Evolutionary conservation across 64 coral and sea anemone species (phyloP), one percentile per base, ranked within the genome.

Genomic region (Anthopleura sola): DNA sequence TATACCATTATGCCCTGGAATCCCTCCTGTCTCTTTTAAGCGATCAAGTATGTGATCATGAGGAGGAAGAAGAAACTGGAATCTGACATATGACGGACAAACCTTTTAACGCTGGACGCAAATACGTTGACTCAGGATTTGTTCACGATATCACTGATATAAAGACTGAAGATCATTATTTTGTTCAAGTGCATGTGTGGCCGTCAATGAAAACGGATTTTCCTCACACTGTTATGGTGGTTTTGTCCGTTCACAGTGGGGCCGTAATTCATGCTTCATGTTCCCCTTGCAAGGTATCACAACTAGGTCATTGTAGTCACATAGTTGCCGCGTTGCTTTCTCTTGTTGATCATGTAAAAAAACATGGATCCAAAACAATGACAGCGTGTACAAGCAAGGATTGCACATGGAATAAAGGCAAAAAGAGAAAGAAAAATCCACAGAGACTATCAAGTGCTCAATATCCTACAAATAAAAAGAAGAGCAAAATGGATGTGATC

Each of bases 371-470:
- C n/a, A n/a, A n/a, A n/a, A 82, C 77, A 28, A 85, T 55, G 6
- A 76, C 53, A 37, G 79, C 90, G 38, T 91, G 90, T 75, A 91
- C 90, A 23, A 91, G 90, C 78, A 78, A 86, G 78, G 90, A 86
- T 31, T 91, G 90, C 39, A 78, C 78, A 50, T 91, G 90, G 90
- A 87, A 91, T 50, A 90, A 85, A 64, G 90, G 90, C 19, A 87
- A 91, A 71, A 91, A 91, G 75, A 18, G 90, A 56, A 79, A 85
- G 80, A 92, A 92, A 87, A 81, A 81, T 24, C 90, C 85, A 24
- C 28, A 87, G 64, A 56, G 85, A 31, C 17, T 87, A 49, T 87
- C 90, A 38, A 15, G 34, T 31, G 49, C 90, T 47, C 81, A 79
- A 53, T 92, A 92, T 68, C 85, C 77, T 0, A 71, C 37, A 36